Base-by-base conservation (phyloP, 2,797 vertebrate genomes). In the Gallinago stenura region DNA sequence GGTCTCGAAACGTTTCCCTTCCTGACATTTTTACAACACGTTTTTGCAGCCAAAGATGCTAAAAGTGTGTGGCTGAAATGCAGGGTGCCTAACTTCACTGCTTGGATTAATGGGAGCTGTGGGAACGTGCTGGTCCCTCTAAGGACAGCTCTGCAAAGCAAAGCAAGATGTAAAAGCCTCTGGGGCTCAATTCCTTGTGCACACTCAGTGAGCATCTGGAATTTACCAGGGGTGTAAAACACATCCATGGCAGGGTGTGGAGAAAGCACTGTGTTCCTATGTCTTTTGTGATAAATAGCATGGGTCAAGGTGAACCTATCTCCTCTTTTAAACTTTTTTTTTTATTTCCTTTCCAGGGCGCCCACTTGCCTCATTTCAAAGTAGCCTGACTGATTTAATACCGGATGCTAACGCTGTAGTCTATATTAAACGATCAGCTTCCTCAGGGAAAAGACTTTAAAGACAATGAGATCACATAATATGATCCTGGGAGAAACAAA, bases 291-390 rank as follows among this genome's bases (percentile, higher is more conserved):
- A 45, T 58, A 87, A 89, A 77, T 39, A 88, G 48, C 51, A 5
- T 60, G 51, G 62, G 66, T 87, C 69, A 78, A 72, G 66, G 66
- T 95, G 62, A 72, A 65, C 51, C 11, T 43, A 18, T 66, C 35
- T 66, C 43, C 56, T 73, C 35, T 68, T 14, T 61, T 97, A 84
- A 97, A 80, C 56, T 77, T 77, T 39, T 1, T 7, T n/a, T 87
- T 90, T 72, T 85, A 68, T 96, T 97, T 96, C 86, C 57, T 95
- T 82, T 94, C 83, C 97, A 99, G 99, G 99, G 77, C 98, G 98
- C 87, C 97, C 98, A 41, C 98, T 99, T 19, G 98, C 98, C 91
- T 98, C 97, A 1, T 99, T 99, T 97, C 98, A 97, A 94, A 98
- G 98, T 96, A 97, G 98, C 94, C 98, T 98, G 88, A 97, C 97